Base-by-base conservation (phyloP, 2,113 vertebrate genomes). In the Malaclemys terrapin region DNA sequence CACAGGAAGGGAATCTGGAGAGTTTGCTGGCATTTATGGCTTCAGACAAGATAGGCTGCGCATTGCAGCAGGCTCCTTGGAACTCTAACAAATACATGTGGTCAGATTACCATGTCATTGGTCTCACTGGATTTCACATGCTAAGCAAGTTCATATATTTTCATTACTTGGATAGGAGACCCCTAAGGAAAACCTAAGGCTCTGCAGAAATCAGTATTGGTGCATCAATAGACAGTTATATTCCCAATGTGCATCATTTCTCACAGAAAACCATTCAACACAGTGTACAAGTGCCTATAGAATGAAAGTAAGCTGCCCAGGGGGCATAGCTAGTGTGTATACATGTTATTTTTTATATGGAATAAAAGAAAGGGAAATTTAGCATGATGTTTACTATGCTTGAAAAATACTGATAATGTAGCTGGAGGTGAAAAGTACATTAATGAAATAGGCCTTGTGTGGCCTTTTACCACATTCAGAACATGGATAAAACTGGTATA, bases 21-120 rank as follows among this genome's bases (percentile, higher is more conserved):
- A 80, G 88, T 90, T 93, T 92, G 62, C 93, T 89, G 89, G 49
- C 5, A 65, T 85, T 96, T 10, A 5, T 94, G 94, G 76, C 82
- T 97, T 91, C 95, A 95, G 93, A 24, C 45, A 84, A 53, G 16
- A 69, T 56, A 95, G 47, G 45, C 72, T 45, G 16, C 45, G 42
- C 12, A 45, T 76, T 76, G 11, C 47, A 96, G 38, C 42, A 90
- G 49, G 87, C 76, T 85, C 65, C 85, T 83, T 0, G 0, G 47
- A 80, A 82, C 17, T 24, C 97, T 17, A 16, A 4, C 6, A 5
- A 5, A 20, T 50, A 4, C 25, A 2, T 10, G 22, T 6, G 62
- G 19, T 93, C 84, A 5, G 80, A 16, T 50, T 78, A 11, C 56
- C 29, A 83, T 31, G 27, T 8, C 27, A 76, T 3, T 0, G 5